Percentiles rank a stretch among this genome's conserved stretches.
Evolutionary conservation across 2,113 vertebrate genomes (phyloP).

Genomic region (Lophura nycthemera): DNA sequence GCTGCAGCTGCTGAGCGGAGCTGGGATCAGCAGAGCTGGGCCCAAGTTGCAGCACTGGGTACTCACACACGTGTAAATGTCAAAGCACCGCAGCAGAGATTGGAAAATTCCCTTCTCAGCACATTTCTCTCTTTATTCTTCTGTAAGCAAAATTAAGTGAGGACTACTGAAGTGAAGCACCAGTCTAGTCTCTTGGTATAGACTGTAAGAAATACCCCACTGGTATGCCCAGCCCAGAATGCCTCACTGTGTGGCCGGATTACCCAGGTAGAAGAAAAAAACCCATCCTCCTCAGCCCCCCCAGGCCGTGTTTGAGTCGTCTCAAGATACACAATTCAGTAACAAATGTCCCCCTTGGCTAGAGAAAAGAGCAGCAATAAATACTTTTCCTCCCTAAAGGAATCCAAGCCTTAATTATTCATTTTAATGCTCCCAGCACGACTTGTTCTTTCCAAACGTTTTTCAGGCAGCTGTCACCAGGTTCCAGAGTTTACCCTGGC

Average conservation of each 20-base stretch:
- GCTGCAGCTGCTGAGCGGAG: neutral
- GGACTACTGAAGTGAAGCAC: neutral
- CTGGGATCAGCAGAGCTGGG: neutral
- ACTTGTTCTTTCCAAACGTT: conserved; percentile 56
- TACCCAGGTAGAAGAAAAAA: conserved; percentile 36
- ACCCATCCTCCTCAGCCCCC: neutral
- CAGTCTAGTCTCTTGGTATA: neutral
- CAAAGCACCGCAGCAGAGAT: neutral
- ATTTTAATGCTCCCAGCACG: conserved; percentile 65
- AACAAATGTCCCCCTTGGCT: conserved; percentile 64
- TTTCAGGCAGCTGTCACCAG: conserved; percentile 28
- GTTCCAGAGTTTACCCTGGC: neutral
- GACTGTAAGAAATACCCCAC: neutral
- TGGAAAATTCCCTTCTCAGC: conserved; percentile 8
- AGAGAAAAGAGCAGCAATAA: conserved; percentile 64
- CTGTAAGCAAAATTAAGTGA: neutral
- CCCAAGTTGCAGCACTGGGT: neutral
- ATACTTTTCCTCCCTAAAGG: conserved; percentile 65
- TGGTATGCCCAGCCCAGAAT: neutral
- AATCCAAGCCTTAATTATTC: conserved; percentile 69
- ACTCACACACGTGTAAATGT: neutral
- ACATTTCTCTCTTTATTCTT: neutral
- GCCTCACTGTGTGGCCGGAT: neutral
- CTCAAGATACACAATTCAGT: conserved; percentile 40
- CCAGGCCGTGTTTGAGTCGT: neutral